Conservation (phyloP, 2,888 invertebrate genomes). For the Carcina quercana region DNA sequence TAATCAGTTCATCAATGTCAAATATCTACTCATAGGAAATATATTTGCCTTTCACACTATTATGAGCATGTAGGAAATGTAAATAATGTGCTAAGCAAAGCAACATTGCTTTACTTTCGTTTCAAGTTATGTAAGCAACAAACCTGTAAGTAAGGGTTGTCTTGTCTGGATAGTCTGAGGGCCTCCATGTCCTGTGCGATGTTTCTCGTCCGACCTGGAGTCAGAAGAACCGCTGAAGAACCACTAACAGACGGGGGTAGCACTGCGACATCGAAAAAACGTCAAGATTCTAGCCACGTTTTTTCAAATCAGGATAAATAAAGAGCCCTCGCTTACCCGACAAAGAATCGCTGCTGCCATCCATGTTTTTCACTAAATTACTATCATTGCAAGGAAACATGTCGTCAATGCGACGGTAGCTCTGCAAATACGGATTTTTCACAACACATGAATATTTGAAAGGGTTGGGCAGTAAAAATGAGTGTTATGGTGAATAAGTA, state of each 20-base stretch:
- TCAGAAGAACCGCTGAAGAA: conserved; percentile 77
- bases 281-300: conserved; percentile 1
- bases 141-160: conserved; percentile 90
- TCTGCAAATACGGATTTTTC: conserved; percentile 16
- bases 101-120: too few species aligned
- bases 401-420: conserved; percentile 5
- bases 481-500: too few species aligned
- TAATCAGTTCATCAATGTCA: too few species aligned
- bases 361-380: conserved; percentile 33
- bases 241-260: conserved; percentile 44
- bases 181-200: conserved; percentile 91
- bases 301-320: conserved; percentile 10
- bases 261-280: conserved; percentile 33
- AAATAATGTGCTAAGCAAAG: too few species aligned
- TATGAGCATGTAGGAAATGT: too few species aligned
- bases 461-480: conserved; percentile 5
- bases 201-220: conserved; percentile 83
- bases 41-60: too few species aligned
- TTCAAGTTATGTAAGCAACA: too few species aligned
- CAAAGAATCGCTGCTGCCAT: conserved; percentile 57
- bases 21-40: too few species aligned
- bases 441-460: conserved; percentile 18
- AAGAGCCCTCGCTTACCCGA: conserved; percentile 37
- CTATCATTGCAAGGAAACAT: background rate
- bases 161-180: conserved; percentile 84